Percentiles rank a stretch among this genome's conserved stretches.
phyloP scores from a whole-genome alignment of 2,888 invertebrate species.

The Heteromyza rotundicornis region DNA sequence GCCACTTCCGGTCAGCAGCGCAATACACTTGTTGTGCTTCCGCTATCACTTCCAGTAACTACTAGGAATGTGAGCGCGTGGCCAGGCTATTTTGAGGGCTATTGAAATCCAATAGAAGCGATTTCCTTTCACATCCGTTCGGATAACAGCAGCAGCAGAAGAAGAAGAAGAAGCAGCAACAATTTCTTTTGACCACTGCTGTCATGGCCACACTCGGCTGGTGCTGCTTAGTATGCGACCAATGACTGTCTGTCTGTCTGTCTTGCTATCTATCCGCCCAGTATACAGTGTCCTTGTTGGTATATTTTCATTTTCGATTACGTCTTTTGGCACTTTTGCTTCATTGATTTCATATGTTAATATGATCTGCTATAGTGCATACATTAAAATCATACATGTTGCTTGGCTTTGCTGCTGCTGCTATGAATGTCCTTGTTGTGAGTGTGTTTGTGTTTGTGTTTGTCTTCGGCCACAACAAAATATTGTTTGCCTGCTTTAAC shows the following conservation, averaged over 20 bases:
- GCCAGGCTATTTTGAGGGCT: not conserved
- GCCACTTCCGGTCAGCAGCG: constrained; percentile 23
- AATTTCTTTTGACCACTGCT: not conserved
- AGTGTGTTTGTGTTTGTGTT: not conserved
- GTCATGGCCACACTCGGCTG: not conserved
- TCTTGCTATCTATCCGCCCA: not conserved
- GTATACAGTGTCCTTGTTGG: constrained; percentile 3
- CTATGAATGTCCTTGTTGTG: not conserved
- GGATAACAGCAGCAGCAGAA: not conserved
- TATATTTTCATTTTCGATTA: constrained; percentile 3
- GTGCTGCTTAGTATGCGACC: not conserved
- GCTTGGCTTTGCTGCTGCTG: not conserved
- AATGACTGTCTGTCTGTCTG: not conserved
- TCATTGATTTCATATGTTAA: constrained; percentile 19
- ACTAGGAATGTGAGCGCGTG: no score
- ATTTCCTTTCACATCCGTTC: constrained; percentile 1
- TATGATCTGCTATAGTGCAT: not conserved
- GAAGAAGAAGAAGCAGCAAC: no score
- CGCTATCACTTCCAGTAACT: constrained; percentile 1
- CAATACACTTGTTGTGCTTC: constrained; percentile 23
- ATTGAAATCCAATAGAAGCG: not conserved
- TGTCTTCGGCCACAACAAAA: not conserved
- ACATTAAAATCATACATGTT: constrained; percentile 1
- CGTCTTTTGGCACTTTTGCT: constrained; percentile 16
- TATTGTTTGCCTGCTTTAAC: constrained; percentile 5